phyloP scores from a whole-genome alignment of 2,113 vertebrate genomes.

The Leucopsar rothschildi region DNA sequence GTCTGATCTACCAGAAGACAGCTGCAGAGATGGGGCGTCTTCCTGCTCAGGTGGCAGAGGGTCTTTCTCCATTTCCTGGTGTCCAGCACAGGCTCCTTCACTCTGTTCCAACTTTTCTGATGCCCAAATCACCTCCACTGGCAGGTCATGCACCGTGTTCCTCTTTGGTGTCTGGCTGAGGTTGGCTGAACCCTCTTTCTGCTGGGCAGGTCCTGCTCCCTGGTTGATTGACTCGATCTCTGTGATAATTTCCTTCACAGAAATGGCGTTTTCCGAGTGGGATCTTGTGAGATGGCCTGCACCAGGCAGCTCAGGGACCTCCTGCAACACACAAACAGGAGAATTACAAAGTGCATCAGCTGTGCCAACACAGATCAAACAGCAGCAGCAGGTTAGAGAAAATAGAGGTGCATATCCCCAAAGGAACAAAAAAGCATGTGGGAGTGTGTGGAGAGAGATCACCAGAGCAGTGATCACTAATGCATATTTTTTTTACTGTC shows the following conservation, averaged over 20 bases:
- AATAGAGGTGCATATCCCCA: not conserved
- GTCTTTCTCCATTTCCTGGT: conserved; percentile 59
- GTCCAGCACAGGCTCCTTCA: conserved; percentile 5
- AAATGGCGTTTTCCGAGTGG: conserved; percentile 86
- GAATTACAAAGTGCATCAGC: not conserved
- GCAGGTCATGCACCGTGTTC: conserved; percentile 62
- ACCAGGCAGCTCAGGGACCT: conserved; percentile 64
- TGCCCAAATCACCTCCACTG: conserved; percentile 53
- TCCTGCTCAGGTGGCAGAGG: conserved; percentile 43
- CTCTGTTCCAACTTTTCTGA: conserved; percentile 51
- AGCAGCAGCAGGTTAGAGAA: not conserved
- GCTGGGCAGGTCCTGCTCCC: conserved; percentile 64
- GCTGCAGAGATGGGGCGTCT: not conserved
- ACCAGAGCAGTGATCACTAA: not conserved
- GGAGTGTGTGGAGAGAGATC: not conserved
- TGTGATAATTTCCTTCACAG: conserved; percentile 92
- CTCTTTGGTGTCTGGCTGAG: conserved; percentile 76
- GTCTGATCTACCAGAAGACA: not conserved
- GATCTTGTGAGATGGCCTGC: conserved; percentile 56
- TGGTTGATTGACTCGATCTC: conserved; percentile 89
- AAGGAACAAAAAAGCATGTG: not conserved
- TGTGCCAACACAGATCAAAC: not conserved
- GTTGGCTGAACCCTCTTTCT: conserved; percentile 69
- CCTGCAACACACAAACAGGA: conserved; percentile 59
- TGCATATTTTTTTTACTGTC: fast-evolving